Base-by-base conservation (phyloP, 2,888 invertebrate genomes). In the Thecocarcelia acutangulata region DNA sequence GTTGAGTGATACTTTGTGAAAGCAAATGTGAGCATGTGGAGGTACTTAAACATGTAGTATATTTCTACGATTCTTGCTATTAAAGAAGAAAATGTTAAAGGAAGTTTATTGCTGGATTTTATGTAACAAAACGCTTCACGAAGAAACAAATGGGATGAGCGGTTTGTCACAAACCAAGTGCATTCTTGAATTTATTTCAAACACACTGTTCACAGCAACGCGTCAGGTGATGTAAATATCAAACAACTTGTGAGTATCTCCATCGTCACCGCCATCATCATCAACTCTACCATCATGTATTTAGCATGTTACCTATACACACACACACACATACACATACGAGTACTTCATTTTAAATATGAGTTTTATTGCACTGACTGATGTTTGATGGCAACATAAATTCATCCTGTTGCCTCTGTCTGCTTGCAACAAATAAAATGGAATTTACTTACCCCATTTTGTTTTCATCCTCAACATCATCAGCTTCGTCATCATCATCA, bases 211-310 rank as follows among this genome's bases (percentile, higher is more conserved):
- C 63, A 74, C 52, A 52, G 59, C 64, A 77, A 81, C 74, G 66
- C 82, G 82, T 82, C 82, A 82, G 82, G 82, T 82, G 78, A 70
- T 70, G 68, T 69, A 74, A 78, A 82, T 78, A 64, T 46, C 37
- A 70, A 64, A 52, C 69, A 82, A 46, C 64, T 58, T 61, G 46
- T 52, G 46, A 58, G 24, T 52, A 52, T 59, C 17, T 28, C 58
- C 80, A 69, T 73, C 63, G 46, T 44, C 50, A 11, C 33, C 58
- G 33, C 54, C 59, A 40, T 76, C 72, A 58, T 54, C 69, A 61
- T 66, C 44, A 54, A 12, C 44, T 4, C 37, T 44, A 21, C 17
- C 70, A 66, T 56, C 54, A 48, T 61, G 42, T 58, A 19, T 58
- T 58, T 13, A 19, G 24, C 15, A 3, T 40, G 28, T 54, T 21